Conservation (phyloP, 1,140 invertebrate species). For the Teleopsis dalmanni region DNA sequence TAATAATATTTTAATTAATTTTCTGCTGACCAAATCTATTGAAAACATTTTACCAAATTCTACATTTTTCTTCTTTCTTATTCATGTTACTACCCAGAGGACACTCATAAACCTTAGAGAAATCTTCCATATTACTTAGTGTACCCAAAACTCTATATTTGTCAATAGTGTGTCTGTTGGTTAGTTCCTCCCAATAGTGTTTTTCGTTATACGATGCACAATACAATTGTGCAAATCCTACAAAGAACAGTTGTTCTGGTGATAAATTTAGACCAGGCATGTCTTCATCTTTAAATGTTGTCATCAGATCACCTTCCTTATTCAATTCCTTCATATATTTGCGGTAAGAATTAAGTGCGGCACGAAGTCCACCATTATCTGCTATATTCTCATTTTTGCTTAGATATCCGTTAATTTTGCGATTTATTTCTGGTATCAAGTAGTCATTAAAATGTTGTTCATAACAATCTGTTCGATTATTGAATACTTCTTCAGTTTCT, state of each 20-base stretch:
- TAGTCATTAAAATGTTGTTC: constrained; percentile 58
- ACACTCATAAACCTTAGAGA: constrained; percentile 59
- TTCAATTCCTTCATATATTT: constrained; percentile 23
- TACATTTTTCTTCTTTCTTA: constrained; percentile 46
- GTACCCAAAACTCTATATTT: constrained; percentile 56
- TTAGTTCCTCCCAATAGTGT: constrained; percentile 33
- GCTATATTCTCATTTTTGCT: constrained; percentile 65
- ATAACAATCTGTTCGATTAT: constrained; percentile 59
- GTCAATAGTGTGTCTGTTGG: constrained; percentile 26
- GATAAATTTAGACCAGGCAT: constrained; percentile 76
- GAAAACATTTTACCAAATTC: constrained; percentile 25
- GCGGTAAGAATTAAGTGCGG: constrained; percentile 75
- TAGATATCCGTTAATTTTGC: constrained; percentile 50
- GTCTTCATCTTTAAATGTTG: constrained; percentile 49
- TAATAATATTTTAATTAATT: no score
- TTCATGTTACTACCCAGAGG: constrained; percentile 53
- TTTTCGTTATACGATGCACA: constrained; percentile 28
- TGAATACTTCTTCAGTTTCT: constrained; percentile 24
- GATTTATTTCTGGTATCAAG: constrained; percentile 47
- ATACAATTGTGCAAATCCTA: constrained; percentile 75
- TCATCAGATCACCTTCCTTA: no score
- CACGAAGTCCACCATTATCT: constrained; percentile 82
- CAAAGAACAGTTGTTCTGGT: constrained; percentile 81
- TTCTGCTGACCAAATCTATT: no score
- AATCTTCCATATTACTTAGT: constrained; percentile 58